These are phyloP conservation scores for Aporophyla lueneburgensis DNA, from an alignment of 2,888 invertebrate species.

Conservation along the genomic window DNA sequence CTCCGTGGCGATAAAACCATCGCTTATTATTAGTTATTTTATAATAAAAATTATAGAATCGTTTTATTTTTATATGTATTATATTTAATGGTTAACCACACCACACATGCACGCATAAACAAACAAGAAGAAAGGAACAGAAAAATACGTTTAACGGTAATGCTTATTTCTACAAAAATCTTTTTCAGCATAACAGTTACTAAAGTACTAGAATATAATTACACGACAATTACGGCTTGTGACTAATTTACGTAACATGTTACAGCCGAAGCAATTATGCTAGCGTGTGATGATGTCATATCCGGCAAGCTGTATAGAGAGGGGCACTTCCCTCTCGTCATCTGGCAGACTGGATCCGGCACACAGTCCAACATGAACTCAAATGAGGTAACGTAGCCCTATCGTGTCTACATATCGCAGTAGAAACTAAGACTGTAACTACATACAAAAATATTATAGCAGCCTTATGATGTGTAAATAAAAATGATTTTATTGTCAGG, in stretches of 20 bases:
- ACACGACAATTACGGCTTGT: not conserved
- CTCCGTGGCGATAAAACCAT: not conserved
- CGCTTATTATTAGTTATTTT: not conserved
- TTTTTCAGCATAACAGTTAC: not conserved
- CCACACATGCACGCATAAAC: too few relatives aligned
- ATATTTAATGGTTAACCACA: too few relatives aligned
- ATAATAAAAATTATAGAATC: too few relatives aligned
- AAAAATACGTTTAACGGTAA: too few relatives aligned
- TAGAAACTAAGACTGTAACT: not conserved
- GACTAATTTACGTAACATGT: conserved; percentile 32
- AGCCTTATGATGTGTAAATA: not conserved
- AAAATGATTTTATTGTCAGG: conserved; percentile 82
- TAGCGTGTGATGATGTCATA: conserved; percentile 98
- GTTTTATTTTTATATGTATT: too few relatives aligned
- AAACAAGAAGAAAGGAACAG: too few relatives aligned
- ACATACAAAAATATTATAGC: not conserved
- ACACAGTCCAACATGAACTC: conserved; percentile 99
- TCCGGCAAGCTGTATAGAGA: conserved; percentile 96
- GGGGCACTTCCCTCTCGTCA: conserved; percentile 99
- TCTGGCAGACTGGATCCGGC: conserved; percentile 99
- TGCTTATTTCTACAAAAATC: too few relatives aligned
- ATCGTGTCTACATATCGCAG: not conserved
- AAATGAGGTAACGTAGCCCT: conserved; percentile 94
- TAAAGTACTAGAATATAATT: not conserved
- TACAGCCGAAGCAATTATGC: conserved; percentile 95